Percentiles rank a stretch among this genome's conserved stretches.
Evolutionary conservation across 2,888 invertebrate genomes (phyloP).

Genomic region (Hydrotaea diabolus): DNA sequence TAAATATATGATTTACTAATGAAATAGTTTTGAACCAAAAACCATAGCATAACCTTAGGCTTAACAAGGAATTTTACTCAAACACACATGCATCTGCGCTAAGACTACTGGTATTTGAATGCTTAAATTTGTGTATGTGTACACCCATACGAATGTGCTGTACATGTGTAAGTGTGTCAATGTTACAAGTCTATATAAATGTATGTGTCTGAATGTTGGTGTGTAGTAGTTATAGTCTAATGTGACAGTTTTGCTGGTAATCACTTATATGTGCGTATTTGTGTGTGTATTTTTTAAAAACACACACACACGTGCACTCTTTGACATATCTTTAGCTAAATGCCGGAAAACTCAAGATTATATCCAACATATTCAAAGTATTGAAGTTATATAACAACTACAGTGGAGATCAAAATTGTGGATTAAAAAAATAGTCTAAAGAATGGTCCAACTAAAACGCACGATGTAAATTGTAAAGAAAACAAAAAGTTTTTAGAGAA

Average conservation of each 20-base stretch:
- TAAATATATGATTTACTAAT: constrained; percentile 31
- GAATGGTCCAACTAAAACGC: no score
- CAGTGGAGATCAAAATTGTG: background rate
- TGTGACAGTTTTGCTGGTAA: constrained; percentile 39
- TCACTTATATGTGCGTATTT: constrained; percentile 28
- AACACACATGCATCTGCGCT: background rate
- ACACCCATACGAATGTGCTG: background rate
- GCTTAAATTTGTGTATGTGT: background rate
- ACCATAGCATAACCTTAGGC: constrained; percentile 13
- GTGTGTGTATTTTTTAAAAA: background rate
- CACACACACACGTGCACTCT: background rate
- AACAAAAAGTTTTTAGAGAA: no score
- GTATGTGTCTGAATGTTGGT: background rate
- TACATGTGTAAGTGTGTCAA: background rate
- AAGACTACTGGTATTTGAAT: background rate
- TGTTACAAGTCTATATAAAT: background rate
- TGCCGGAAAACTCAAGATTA: constrained; percentile 40
- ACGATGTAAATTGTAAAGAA: no score
- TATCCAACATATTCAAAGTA: background rate
- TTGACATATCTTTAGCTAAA: background rate
- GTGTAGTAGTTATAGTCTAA: constrained; percentile 7
- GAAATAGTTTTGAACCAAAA: constrained; percentile 15
- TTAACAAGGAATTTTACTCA: background rate
- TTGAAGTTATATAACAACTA: background rate
- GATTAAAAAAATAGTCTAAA: no score